Evolutionary conservation across 2,888 invertebrate species (phyloP), one percentile per base, ranked within the genome.

Genomic region (Drosophila lacicola): DNA sequence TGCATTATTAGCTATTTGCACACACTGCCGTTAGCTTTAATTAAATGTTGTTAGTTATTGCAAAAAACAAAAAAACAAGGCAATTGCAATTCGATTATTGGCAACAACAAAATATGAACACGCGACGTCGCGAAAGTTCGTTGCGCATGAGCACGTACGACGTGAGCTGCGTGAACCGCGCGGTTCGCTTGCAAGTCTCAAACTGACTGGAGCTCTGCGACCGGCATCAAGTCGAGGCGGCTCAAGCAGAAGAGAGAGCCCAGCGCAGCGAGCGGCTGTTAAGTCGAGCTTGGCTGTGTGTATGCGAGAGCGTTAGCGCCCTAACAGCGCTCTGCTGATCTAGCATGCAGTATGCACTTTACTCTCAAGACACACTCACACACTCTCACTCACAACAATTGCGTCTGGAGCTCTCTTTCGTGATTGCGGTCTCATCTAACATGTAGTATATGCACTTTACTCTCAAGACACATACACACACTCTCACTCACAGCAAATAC

Each of bases 71-170:
- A 68, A 29, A 46, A 69, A 56, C 21, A 34, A 29, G 29, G 29
- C 58, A 79, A 85, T 73, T 75, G 75, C 76, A 71, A 66, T 75
- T 69, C 45, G 63, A 78, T 73, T 68, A 75, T 80, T 78, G 70
- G 50, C 70, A 68, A 63, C 36, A 51, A 25, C 25, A 21, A 55
- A 55, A 33, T 61, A 45, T 64, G 11, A 14, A 68, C 84, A 81
- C 80, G 81, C 82, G 79, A 80, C 49, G 71, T 34, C 17, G 46
- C n/a, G 14, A 63, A 34, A 57, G 47, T 44, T 36, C 25, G 51
- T 63, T 77, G 71, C 81, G 74, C 74, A 70, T 74, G 69, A 53
- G 84, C 74, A 44, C 29, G 17, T 8, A 33, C 73, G 54, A 34
- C 45, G 50, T 64, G 54, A 64, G 50, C 25, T 63, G 29, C 42